Evolutionary conservation across 2,888 invertebrate species (phyloP).

Genomic region (Anagyrus pseudococci): DNA sequence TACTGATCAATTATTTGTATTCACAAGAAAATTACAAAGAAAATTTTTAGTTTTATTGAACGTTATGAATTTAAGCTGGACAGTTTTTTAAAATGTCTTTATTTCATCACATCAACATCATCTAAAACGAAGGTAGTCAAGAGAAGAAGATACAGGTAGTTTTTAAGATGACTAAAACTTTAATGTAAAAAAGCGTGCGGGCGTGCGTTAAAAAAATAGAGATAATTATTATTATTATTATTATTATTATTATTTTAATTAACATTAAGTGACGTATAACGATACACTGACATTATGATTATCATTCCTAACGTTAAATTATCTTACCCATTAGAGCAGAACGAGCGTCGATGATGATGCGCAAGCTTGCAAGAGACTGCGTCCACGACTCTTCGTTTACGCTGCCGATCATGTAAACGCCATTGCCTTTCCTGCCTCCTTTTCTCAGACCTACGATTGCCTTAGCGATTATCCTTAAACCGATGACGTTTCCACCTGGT

Average conservation of each 20-base stretch:
- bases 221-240: conserved; percentile 1
- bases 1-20: neutral
- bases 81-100: conserved; percentile 29
- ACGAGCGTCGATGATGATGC: conserved; percentile 15
- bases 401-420: conserved; percentile 17
- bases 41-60: neutral
- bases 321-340: conserved; percentile 23
- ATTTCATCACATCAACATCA: neutral
- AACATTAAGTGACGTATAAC: neutral
- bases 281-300: neutral
- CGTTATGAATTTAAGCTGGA: conserved; percentile 5
- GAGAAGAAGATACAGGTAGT: neutral
- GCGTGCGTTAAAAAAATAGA: conserved; percentile 1
- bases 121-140: neutral
- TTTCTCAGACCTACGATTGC: conserved; percentile 18
- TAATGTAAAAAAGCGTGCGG: conserved; percentile 4
- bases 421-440: conserved; percentile 11
- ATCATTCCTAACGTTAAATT: conserved; percentile 13
- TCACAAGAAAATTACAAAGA: neutral
- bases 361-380: conserved; percentile 20
- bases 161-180: neutral
- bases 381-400: conserved; percentile 29
- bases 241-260: neutral
- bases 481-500: conserved; percentile 18
- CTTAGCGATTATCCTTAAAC: conserved; percentile 17